These are phyloP conservation scores for Labroides dimidiatus DNA, from an alignment of 2,797 vertebrate genomes.

Conservation along the genomic window DNA sequence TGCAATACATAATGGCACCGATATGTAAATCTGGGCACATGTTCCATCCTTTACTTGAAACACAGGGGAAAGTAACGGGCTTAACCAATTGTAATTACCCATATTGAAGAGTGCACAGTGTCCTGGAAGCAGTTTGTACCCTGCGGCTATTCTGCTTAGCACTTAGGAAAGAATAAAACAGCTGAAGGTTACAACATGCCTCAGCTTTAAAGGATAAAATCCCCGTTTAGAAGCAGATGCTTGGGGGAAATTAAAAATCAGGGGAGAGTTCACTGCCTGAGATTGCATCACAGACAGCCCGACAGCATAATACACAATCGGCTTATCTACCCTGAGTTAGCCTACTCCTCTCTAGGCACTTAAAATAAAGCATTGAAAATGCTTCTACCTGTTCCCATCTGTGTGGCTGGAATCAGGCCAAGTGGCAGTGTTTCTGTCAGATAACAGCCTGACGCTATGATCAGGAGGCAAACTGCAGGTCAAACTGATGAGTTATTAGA, in stretches of 20 bases:
- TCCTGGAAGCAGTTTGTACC: slow-evolving; percentile 64
- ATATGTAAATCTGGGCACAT: slow-evolving; percentile 40
- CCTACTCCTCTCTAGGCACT: slow-evolving; percentile 51
- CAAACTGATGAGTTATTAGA: slow-evolving; percentile 45
- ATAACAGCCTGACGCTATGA: slow-evolving; percentile 41
- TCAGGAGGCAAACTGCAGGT: slow-evolving; percentile 35
- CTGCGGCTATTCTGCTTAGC: slow-evolving; percentile 63
- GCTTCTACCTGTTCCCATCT: slow-evolving; percentile 63
- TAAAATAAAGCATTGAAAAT: slow-evolving; percentile 58
- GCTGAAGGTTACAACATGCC: slow-evolving; percentile 72
- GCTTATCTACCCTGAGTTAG: slow-evolving; percentile 59
- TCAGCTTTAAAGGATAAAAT: slow-evolving; percentile 74
- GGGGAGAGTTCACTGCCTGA: slow-evolving; percentile 55
- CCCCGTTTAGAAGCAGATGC: slow-evolving; percentile 74
- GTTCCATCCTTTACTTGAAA: slow-evolving; percentile 32
- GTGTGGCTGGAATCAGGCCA: slow-evolving; percentile 52
- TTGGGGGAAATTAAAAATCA: slow-evolving; percentile 66
- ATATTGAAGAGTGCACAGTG: slow-evolving; percentile 55
- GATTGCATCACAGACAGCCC: slow-evolving; percentile 71
- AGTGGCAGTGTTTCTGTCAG: slow-evolving; percentile 47
- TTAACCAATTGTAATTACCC: slow-evolving; percentile 66
- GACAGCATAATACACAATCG: slow-evolving; percentile 62
- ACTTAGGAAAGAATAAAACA: slow-evolving; percentile 72
- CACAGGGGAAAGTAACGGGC: slow-evolving; percentile 46
- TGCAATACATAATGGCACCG: slow-evolving; percentile 32